Evolutionary conservation across 2,113 vertebrate genomes (phyloP).

Genomic region (Todiramphus chloris): DNA sequence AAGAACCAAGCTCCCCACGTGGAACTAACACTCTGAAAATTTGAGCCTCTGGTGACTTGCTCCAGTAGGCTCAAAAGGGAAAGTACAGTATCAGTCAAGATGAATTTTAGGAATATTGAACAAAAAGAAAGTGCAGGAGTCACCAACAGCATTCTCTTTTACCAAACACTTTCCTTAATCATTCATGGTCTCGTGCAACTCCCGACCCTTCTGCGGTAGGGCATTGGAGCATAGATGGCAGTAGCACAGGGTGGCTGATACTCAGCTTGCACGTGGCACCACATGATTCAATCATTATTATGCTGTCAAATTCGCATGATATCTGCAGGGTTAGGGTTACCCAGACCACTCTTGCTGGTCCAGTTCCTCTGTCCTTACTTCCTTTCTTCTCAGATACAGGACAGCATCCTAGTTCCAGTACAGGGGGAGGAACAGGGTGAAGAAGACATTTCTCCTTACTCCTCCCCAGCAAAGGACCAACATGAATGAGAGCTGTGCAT

Average conservation of each 20-base stretch:
- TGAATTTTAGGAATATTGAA: not conserved
- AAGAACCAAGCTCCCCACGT: not conserved
- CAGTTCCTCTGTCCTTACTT: not conserved
- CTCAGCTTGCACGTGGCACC: not conserved
- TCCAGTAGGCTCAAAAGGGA: not conserved
- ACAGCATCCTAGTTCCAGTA: not conserved
- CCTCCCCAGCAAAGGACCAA: not conserved
- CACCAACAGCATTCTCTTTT: not conserved
- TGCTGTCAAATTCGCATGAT: not conserved
- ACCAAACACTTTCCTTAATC: not conserved
- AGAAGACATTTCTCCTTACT: not conserved
- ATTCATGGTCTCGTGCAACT: not conserved
- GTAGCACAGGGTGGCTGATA: not conserved
- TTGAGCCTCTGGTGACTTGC: not conserved
- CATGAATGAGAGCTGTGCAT: not conserved
- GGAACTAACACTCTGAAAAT: not conserved
- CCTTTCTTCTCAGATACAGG: not conserved
- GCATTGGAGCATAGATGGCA: not conserved
- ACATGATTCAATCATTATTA: not conserved
- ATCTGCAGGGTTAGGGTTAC: not conserved
- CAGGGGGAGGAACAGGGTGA: not conserved
- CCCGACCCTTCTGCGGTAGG: not conserved
- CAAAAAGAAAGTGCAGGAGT: not conserved
- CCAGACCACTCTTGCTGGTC: not conserved
- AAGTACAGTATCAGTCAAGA: not conserved